These are phyloP conservation scores for Heliconius hewitsoni DNA, from an alignment of 1,140 invertebrate species.

Conservation along the genomic window DNA sequence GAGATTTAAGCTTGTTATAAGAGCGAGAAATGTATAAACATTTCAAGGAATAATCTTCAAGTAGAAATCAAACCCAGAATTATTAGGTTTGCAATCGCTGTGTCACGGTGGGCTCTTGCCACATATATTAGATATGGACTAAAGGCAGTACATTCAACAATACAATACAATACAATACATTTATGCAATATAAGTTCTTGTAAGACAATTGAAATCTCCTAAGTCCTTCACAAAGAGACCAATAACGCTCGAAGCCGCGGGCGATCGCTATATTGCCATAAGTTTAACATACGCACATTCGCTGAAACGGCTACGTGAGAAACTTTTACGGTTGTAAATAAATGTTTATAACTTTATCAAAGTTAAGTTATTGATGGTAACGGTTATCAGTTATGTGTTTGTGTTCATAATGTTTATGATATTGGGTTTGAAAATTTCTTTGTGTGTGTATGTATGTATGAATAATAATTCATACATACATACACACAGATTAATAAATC, in stretches of 20 bases:
- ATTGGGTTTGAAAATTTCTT: neutral
- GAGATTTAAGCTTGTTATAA: no score
- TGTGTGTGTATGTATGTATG: neutral
- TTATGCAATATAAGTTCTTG: no score
- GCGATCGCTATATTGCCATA: neutral
- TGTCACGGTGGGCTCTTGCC: no score
- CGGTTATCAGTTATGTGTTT: neutral
- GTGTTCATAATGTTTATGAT: conserved; percentile 9
- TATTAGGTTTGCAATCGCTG: no score
- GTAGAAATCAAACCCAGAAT: no score
- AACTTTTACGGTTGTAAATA: conserved; percentile 22
- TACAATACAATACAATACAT: no score
- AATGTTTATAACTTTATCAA: conserved; percentile 21
- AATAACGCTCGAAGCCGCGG: neutral
- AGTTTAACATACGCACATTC: neutral
- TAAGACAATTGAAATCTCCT: neutral
- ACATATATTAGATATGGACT: no score
- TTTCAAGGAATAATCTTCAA: no score
- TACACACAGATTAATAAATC: no score
- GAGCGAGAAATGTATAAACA: no score
- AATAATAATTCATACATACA: no score
- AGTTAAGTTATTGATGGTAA: conserved; percentile 27
- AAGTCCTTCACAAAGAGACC: neutral
- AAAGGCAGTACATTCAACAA: no score
- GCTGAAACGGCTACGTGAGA: neutral